Conservation (phyloP, 2,797 vertebrate species). For the Poliocrania exsul region DNA sequence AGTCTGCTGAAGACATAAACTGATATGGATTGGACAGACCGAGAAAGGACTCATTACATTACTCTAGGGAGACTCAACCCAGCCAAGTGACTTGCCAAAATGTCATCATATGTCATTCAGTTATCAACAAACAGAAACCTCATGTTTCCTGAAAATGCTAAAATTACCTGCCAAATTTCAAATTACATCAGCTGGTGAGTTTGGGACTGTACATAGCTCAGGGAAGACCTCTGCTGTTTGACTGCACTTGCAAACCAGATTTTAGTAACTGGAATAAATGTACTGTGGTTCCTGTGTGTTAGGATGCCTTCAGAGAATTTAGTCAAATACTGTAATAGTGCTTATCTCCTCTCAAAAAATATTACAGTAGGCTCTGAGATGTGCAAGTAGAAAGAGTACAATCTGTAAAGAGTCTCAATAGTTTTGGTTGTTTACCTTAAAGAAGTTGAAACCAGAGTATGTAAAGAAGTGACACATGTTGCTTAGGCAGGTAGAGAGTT, state of each 20-base stretch:
- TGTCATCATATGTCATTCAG: background rate
- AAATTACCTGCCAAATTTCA: background rate
- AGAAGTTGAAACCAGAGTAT: background rate
- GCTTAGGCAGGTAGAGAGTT: background rate
- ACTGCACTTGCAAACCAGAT: background rate
- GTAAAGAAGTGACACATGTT: background rate
- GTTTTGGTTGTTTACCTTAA: background rate
- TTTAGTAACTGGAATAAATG: background rate
- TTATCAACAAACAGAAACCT: background rate
- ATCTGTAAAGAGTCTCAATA: background rate
- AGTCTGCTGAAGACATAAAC: background rate
- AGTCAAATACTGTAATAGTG: background rate
- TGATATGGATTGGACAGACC: background rate
- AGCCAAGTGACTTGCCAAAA: background rate
- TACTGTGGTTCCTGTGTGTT: background rate
- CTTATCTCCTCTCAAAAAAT: background rate
- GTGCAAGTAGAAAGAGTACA: background rate
- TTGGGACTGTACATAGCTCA: background rate
- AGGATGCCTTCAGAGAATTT: background rate
- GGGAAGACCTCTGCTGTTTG: constrained; percentile 64
- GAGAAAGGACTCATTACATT: background rate
- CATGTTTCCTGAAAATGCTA: background rate
- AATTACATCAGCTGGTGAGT: background rate
- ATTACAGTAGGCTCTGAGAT: background rate
- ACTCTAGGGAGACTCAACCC: background rate